A percentile compares a stretch with the other conserved stretches of the same genome.
Conservation (phyloP, 1,140 invertebrate genomes). For the Ylistrum balloti region DNA sequence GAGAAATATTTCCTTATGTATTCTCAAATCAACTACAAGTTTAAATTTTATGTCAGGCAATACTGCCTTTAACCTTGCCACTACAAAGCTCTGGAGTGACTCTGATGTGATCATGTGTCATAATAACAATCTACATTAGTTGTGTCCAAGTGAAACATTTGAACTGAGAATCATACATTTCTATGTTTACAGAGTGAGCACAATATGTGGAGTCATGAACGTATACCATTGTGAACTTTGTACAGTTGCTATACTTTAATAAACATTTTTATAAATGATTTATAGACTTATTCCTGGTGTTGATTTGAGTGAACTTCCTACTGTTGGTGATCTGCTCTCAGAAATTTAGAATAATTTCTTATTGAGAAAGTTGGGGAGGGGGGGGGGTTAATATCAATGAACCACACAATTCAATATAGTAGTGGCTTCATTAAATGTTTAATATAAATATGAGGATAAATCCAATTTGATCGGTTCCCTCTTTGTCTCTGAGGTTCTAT, state of each 20-base stretch:
- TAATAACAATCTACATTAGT: background rate
- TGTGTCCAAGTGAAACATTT: background rate
- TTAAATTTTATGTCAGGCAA: background rate
- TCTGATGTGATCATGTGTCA: background rate
- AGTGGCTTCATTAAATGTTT: too few species aligned
- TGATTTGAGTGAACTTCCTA: too few species aligned
- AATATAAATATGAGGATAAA: too few species aligned
- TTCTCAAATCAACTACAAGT: background rate
- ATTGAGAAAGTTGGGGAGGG: too few species aligned
- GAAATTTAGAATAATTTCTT: too few species aligned
- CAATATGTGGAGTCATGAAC: slow-evolving; percentile 16
- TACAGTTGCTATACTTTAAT: slow-evolving; percentile 40
- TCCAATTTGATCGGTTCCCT: too few species aligned
- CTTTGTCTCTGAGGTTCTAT: too few species aligned
- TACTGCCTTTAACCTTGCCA: slow-evolving; percentile 4
- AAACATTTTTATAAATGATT: slow-evolving; percentile 40
- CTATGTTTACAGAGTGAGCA: slow-evolving; percentile 2
- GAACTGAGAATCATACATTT: background rate
- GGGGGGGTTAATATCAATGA: too few species aligned
- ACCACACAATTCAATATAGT: too few species aligned
- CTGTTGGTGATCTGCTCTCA: too few species aligned
- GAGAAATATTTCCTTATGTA: background rate
- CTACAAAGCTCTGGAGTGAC: background rate
- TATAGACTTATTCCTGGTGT: too few species aligned
- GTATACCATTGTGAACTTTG: slow-evolving; percentile 16